Percentiles rank a stretch among this genome's conserved stretches.
phyloP scores from a whole-genome alignment of 2,113 vertebrate species.

The Microtus ochrogaster region DNA sequence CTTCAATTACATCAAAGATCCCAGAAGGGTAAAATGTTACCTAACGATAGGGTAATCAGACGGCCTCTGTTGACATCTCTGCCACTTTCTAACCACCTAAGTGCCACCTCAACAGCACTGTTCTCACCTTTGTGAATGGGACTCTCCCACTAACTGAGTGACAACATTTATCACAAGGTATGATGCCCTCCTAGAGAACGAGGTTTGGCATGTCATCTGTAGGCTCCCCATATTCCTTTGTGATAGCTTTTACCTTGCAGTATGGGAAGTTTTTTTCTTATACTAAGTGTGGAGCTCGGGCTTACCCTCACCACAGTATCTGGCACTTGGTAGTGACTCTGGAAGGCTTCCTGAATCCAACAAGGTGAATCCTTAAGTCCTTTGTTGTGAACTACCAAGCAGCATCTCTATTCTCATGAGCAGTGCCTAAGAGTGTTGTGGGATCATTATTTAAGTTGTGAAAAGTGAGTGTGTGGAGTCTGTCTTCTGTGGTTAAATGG shows the following conservation, averaged over 20 bases:
- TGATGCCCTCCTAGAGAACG: background rate
- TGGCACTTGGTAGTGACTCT: background rate
- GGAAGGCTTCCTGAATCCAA: background rate
- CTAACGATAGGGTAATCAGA: too few species aligned
- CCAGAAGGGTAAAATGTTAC: too few species aligned
- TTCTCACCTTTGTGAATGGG: background rate
- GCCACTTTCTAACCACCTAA: background rate
- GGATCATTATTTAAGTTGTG: background rate
- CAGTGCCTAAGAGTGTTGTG: background rate
- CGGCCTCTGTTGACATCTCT: background rate
- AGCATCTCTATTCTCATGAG: background rate
- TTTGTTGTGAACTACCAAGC: background rate
- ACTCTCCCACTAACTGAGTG: background rate
- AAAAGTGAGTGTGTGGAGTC: background rate
- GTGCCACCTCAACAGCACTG: background rate
- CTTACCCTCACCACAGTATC: background rate
- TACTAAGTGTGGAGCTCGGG: background rate
- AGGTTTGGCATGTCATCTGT: background rate
- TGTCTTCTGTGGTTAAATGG: background rate
- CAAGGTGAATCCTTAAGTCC: background rate
- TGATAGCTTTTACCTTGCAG: fast-evolving
- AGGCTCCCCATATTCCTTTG: background rate
- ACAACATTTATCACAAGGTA: background rate
- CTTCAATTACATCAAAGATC: too few species aligned
- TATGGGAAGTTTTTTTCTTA: background rate